phyloP scores from a whole-genome alignment of 2,113 vertebrate species.

The Phalacrocorax aristotelis region DNA sequence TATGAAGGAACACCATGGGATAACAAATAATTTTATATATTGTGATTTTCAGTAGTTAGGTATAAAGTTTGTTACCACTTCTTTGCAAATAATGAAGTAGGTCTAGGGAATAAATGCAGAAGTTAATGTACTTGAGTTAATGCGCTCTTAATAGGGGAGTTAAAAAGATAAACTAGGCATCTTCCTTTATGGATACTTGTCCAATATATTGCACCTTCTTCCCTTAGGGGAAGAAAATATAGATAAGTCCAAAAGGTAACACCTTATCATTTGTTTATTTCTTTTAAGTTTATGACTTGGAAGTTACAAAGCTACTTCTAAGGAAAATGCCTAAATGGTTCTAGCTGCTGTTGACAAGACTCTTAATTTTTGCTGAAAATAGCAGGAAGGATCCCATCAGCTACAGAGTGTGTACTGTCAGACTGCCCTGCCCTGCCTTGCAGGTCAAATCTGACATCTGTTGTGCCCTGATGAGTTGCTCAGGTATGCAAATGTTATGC shows the following conservation, averaged over 20 bases:
- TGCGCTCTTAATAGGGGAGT: not conserved
- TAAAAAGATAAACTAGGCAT: not conserved
- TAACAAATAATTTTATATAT: not conserved
- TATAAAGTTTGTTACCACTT: not conserved
- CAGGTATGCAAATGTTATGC: accelerated
- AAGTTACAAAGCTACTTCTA: not conserved
- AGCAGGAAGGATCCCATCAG: not conserved
- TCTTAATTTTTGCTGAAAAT: not conserved
- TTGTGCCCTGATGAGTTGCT: not conserved
- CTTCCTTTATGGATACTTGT: not conserved
- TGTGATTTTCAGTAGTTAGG: not conserved
- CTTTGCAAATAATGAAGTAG: not conserved
- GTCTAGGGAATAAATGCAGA: not conserved
- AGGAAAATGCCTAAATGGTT: not conserved
- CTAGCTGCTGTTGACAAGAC: not conserved
- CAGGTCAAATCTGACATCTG: not conserved
- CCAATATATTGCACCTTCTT: not conserved
- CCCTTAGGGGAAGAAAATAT: not conserved
- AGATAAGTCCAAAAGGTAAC: not conserved
- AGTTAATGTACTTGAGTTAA: not conserved
- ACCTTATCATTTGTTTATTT: not conserved
- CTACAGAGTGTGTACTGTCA: not conserved
- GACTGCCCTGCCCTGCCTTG: not conserved
- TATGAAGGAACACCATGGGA: not conserved
- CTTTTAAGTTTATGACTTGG: not conserved